Evolutionary conservation across 2,113 vertebrate species (phyloP), one percentile per base, ranked within the genome.

Genomic region (Rousettus leschenaultii): DNA sequence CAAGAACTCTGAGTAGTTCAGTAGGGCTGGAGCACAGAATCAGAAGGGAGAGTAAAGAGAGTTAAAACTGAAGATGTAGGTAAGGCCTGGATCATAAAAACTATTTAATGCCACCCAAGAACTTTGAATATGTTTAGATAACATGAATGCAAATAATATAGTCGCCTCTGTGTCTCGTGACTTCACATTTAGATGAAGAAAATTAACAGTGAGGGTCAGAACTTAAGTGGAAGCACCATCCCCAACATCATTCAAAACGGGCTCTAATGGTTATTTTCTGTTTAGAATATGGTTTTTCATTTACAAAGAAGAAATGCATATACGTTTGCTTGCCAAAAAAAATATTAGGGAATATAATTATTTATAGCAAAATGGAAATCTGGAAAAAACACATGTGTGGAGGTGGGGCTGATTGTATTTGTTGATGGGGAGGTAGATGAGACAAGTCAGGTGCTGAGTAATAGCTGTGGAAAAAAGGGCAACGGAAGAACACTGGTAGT

Each of bases 251-350:
- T 45, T 92, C 19, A 70, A 28, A 82, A 86, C 74, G 12, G n/a
- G 10, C 6, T 4, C 6, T 40, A 40, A 5, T 75, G 40, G 45
- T 85, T 59, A 92, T 75, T 80, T 95, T 89, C 12, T 87, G 19
- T 78, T 74, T 94, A 80, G 19, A 89, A 68, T 35, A 43, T 78
- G 28, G 4, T 45, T 48, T 77, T 82, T 92, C 66, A 88, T 90
- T 95, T 15, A 55, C 65, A 65, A 84, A 84, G 22, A 86, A 35
- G n/a, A 94, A 96, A 96, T 14, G 55, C n/a, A 86, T 24, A 57
- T 45, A 38, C 5, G 16, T 84, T 48, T 93, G 33, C 55, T 65
- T 89, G 66, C 43, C 75, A 65, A 91, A 38, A 71, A 16, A 91
- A 40, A n/a, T 48, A 16, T 15, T 68, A 59, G 30, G 22, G 35